Percentiles rank a stretch among this genome's conserved stretches.
Evolutionary conservation across 2,888 invertebrate genomes (phyloP).

Genomic region (Ennomos erosarius): DNA sequence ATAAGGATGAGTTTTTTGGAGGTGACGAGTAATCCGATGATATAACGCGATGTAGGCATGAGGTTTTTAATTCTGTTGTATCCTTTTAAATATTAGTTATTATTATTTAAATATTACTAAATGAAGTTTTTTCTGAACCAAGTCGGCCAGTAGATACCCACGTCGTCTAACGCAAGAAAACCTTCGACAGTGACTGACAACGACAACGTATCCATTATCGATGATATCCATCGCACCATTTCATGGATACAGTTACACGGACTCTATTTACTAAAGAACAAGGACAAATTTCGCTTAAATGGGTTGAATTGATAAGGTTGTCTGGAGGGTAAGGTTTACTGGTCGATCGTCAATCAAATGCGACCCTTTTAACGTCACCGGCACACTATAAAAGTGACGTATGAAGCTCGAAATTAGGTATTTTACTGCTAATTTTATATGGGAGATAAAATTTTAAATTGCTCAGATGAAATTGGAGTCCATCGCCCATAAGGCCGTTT

Average conservation of each 20-base stretch:
- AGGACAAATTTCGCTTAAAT: conserved; percentile 25
- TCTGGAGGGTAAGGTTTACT: conserved; percentile 37
- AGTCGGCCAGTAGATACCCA: not conserved
- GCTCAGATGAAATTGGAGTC: no score
- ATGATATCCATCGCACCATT: conserved; percentile 28
- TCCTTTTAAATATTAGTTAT: no score
- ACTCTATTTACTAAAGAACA: not conserved
- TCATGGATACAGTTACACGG: conserved; percentile 3
- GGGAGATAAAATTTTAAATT: conserved; percentile 8
- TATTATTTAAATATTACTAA: no score
- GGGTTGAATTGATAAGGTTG: conserved; percentile 2
- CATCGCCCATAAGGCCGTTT: no score
- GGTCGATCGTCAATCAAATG: conserved; percentile 57
- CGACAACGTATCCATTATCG: conserved; percentile 38
- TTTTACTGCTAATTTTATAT: conserved; percentile 31
- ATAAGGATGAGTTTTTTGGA: no score
- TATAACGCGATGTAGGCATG: no score
- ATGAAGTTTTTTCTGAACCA: no score
- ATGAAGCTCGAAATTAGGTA: conserved; percentile 42
- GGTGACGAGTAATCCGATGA: no score
- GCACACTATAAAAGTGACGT: conserved; percentile 61
- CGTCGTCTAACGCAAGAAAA: conserved; percentile 24
- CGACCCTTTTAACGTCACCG: conserved; percentile 62
- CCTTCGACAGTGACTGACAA: conserved; percentile 37
- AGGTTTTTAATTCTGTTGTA: no score